Conservation (phyloP, 2,113 vertebrate species). For the Laticauda laticaudata region DNA sequence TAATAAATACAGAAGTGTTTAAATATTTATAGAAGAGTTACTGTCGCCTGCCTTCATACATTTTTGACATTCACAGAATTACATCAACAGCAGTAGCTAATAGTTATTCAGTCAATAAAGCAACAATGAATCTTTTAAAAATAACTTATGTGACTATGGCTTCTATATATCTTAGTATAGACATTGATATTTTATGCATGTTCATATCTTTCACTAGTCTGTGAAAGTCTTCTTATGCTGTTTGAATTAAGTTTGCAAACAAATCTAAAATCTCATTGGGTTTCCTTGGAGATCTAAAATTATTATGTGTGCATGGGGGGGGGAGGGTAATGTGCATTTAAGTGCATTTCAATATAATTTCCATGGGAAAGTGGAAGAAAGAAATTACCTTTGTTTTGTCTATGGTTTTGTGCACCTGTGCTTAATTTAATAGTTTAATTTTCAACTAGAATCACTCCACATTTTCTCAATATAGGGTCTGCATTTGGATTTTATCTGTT, state of each 20-base stretch:
- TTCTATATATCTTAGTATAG: background rate
- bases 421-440: background rate
- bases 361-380: background rate
- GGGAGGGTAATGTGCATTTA: background rate
- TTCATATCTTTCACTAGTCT: background rate
- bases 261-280: background rate
- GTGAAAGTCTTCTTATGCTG: background rate
- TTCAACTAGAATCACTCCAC: background rate
- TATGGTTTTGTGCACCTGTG: fast-evolving
- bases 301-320: background rate
- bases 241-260: background rate
- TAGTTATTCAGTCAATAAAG: background rate
- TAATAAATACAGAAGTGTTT: background rate
- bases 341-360: background rate
- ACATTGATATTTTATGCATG: too few species aligned
- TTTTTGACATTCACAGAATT: background rate
- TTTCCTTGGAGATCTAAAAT: background rate
- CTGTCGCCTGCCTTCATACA: background rate
- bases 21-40: background rate
- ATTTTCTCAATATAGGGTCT: conserved; percentile 66
- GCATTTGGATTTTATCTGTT: conserved; percentile 73
- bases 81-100: background rate
- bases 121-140: background rate
- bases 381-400: background rate
- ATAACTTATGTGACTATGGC: too few species aligned